Conservation (phyloP, 2,113 vertebrate species). For the Lutjanus erythropterus region DNA sequence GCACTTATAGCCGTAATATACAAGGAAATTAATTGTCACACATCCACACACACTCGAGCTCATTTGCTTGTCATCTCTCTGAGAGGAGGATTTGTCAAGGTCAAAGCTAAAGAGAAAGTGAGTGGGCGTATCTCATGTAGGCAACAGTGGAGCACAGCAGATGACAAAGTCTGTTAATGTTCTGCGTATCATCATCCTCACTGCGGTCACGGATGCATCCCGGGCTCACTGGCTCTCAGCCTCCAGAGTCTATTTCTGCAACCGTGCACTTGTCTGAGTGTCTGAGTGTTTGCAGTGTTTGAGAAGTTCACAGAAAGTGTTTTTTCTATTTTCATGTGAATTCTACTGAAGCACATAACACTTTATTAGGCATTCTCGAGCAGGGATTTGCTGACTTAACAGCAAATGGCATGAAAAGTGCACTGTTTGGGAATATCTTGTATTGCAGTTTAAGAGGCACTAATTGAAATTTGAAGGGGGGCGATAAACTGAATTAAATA, state of each 20-base stretch:
- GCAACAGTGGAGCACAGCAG: slow-evolving; percentile 25
- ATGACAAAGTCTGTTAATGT: slow-evolving; percentile 42
- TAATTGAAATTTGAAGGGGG: slow-evolving; percentile 73
- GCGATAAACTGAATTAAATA: slow-evolving; percentile 65
- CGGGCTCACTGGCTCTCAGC: slow-evolving; percentile 1
- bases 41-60: background rate
- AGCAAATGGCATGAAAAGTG: slow-evolving; percentile 42
- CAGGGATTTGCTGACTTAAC: slow-evolving; percentile 69
- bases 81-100: slow-evolving; percentile 60
- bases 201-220: background rate
- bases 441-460: slow-evolving; percentile 59
- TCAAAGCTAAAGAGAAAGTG: slow-evolving; percentile 53
- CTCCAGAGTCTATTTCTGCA: slow-evolving; percentile 21
- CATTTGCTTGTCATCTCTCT: slow-evolving; percentile 34
- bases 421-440: slow-evolving; percentile 46
- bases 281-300: background rate
- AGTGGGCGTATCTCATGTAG: slow-evolving; percentile 45
- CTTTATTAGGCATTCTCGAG: slow-evolving; percentile 60
- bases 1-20: slow-evolving; percentile 12
- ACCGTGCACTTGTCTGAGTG: slow-evolving; percentile 12
- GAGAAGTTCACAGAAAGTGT: slow-evolving; percentile 11
- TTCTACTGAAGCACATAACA: slow-evolving; percentile 21
- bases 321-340: slow-evolving; percentile 11
- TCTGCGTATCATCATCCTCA: slow-evolving; percentile 29
- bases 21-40: slow-evolving; percentile 37